A percentile compares a stretch with the other conserved stretches of the same genome.
Conservation (phyloP, 2,797 vertebrate genomes). For the Platyrinchus mystaceus region DNA sequence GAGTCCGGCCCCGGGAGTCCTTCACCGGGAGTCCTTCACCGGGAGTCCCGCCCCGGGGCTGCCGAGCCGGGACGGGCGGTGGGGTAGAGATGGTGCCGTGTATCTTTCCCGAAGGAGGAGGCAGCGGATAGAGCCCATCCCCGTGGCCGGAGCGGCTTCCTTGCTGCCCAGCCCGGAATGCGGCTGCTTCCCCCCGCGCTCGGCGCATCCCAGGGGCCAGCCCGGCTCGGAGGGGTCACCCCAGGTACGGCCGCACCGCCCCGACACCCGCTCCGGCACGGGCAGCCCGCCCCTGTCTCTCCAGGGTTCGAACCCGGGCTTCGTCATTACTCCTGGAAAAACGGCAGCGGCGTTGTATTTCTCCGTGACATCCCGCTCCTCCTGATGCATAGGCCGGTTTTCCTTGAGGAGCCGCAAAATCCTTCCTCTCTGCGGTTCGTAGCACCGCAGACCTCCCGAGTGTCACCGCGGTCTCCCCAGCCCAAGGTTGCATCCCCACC, state of each 20-base stretch:
- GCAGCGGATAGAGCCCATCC: neutral
- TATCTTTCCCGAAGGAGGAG: neutral
- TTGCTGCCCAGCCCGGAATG: neutral
- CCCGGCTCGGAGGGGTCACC: neutral
- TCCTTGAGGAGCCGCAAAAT: neutral
- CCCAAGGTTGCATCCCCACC: neutral
- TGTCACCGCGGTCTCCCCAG: neutral
- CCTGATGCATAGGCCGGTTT: neutral
- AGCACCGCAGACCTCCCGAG: fast-evolving
- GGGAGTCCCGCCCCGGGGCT: neutral
- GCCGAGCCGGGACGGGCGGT: fast-evolving
- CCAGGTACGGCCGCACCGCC: neutral
- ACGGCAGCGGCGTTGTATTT: neutral
- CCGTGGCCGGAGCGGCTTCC: neutral
- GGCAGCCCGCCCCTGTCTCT: neutral
- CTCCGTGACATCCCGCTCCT: neutral
- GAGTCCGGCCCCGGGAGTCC: neutral
- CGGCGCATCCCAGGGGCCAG: neutral
- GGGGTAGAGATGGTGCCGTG: fast-evolving
- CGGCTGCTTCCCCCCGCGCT: neutral
- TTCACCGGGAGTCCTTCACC: neutral
- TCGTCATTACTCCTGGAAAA: neutral
- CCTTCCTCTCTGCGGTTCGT: neutral
- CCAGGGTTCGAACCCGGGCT: neutral
- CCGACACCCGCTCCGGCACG: neutral